Evolutionary conservation across 2,888 invertebrate species (phyloP).

Genomic region (Macrophya annulata): DNA sequence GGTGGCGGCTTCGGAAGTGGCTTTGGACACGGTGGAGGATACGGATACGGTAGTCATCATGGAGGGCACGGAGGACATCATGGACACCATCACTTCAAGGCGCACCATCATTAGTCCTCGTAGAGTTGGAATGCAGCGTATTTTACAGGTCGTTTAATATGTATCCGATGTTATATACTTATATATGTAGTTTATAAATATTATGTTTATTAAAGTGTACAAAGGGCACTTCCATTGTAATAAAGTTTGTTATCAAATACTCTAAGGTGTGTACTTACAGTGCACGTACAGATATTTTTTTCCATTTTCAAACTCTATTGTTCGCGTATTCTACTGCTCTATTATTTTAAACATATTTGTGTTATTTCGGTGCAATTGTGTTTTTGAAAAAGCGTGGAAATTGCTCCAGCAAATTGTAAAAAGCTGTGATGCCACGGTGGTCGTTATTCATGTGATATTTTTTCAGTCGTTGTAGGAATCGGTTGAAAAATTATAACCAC

Average conservation of each 20-base stretch:
- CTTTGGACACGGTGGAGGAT: constrained; percentile 43
- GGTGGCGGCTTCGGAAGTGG: constrained; percentile 50
- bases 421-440: background rate
- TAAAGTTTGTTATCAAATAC: constrained; percentile 36
- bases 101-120: constrained; percentile 34
- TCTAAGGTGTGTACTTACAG: background rate
- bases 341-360: background rate
- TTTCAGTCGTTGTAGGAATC: background rate
- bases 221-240: constrained; percentile 15
- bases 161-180: background rate
- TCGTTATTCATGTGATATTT: background rate
- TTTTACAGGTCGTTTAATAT: background rate
- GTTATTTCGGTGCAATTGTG: background rate
- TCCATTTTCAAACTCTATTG: constrained; percentile 8
- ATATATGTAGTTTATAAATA: background rate
- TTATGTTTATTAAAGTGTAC: constrained; percentile 2
- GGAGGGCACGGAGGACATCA: constrained; percentile 28
- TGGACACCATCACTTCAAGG: constrained; percentile 50
- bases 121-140: background rate
- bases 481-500: background rate
- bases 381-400: constrained; percentile 30
- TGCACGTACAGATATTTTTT: background rate
- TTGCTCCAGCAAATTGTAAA: background rate
- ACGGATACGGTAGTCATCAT: constrained; percentile 39
- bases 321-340: background rate